Percentiles rank a stretch among this genome's conserved stretches.
Conservation (phyloP, 2,113 vertebrate genomes). For the Cheirogaleus medius region DNA sequence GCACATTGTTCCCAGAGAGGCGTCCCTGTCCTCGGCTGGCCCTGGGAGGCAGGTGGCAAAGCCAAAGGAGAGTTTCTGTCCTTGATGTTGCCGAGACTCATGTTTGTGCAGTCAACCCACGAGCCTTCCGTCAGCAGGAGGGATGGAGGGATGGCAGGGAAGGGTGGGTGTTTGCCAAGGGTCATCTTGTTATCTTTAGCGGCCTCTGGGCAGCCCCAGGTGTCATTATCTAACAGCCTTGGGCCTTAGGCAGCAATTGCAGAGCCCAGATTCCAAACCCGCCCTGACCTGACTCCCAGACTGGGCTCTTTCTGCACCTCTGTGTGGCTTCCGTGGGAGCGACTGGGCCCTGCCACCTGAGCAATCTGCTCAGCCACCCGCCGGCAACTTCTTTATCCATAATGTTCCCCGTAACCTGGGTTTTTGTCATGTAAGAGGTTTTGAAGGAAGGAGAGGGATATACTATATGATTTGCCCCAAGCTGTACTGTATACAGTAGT, state of each 20-base stretch:
- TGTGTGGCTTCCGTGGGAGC: accelerated
- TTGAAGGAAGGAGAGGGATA: neutral
- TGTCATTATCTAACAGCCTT: neutral
- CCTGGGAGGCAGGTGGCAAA: neutral
- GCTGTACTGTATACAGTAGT: accelerated
- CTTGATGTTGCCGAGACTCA: neutral
- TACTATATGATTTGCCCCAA: neutral
- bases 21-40: neutral
- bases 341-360: neutral
- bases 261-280: neutral
- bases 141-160: neutral
- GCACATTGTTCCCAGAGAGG: neutral
- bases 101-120: accelerated
- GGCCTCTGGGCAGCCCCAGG: neutral
- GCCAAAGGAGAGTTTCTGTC: too few relatives aligned
- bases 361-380: neutral
- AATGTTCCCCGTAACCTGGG: neutral
- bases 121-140: neutral
- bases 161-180: neutral
- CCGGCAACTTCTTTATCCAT: neutral
- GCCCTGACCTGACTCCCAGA: neutral
- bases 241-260: neutral
- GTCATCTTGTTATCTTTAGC: neutral
- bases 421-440: neutral
- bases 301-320: too few relatives aligned